Evolutionary conservation across 2,888 invertebrate species (phyloP).

Genomic region (Tetropium fuscum): DNA sequence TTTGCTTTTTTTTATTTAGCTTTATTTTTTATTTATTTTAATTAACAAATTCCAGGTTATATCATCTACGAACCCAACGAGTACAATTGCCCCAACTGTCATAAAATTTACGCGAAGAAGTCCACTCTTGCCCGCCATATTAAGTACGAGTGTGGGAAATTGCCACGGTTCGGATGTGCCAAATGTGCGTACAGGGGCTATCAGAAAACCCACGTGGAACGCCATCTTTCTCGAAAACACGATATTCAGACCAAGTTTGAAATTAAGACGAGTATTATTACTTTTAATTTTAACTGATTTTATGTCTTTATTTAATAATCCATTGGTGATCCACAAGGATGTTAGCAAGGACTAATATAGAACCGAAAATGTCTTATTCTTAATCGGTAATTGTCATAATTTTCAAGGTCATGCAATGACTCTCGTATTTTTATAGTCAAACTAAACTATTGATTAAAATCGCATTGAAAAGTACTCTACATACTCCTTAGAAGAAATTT

Average conservation of each 20-base stretch:
- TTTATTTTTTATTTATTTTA: slow-evolving; percentile 28
- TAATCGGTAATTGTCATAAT: no score
- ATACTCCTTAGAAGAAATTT: no score
- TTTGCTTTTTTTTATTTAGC: slow-evolving; percentile 20
- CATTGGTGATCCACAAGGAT: no score
- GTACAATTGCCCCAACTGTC: slow-evolving; percentile 47
- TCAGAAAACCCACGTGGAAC: slow-evolving; percentile 57
- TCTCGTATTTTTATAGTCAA: no score
- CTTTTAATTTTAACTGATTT: slow-evolving; percentile 41
- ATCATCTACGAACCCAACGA: slow-evolving; percentile 44
- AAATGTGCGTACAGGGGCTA: slow-evolving; percentile 55
- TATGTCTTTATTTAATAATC: no score
- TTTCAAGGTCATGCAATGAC: no score
- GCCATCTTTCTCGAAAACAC: slow-evolving; percentile 56
- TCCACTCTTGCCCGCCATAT: slow-evolving; percentile 52
- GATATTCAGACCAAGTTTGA: slow-evolving; percentile 49
- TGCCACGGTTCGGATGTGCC: slow-evolving; percentile 58
- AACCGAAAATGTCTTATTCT: no score
- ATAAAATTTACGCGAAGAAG: slow-evolving; percentile 51
- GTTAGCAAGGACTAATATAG: no score
- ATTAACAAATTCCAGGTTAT: slow-evolving; percentile 40
- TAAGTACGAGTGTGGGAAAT: slow-evolving; percentile 58
- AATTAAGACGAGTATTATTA: slow-evolving; percentile 46
- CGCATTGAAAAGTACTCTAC: no score
- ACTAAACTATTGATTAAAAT: no score